Evolutionary conservation across 1,140 invertebrate species (phyloP), one percentile per base, ranked within the genome.

Genomic region (Penaeus japonicus): DNA sequence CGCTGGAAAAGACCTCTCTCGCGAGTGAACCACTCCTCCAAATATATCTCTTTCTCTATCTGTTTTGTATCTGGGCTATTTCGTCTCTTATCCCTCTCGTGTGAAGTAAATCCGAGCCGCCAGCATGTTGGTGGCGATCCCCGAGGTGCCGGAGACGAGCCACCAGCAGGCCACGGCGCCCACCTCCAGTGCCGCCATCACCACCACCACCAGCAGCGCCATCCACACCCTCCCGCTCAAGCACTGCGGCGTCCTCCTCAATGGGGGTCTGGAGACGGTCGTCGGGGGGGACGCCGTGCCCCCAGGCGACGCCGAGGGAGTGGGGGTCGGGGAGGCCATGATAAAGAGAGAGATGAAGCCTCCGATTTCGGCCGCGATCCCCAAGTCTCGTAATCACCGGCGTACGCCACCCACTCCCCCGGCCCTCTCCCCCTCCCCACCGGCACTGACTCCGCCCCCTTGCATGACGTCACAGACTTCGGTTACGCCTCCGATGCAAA

Each of bases 341-440:
- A 77, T 62, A 4, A 79, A 86, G 75, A 79, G 73, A 57, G 84
- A 86, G 32, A 86, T 86, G 84, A 86, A 86, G 55, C 84, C 84
- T 4, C 84, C 84, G 17, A 73, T 86, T 22, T 86, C 84, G 22
- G 84, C 75, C 84, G 79, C 84, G 35, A 86, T 86, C 30, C 84
- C 84, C 3, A 86, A 86, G n/a, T 86, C 84, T 24, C 75, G 84
- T 18, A 85, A 54, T 39, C 35, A 73, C 53, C 54, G 30, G 32
- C 53, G n/a, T 57, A 57, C 73, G 70, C 47, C 27, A 77, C 84
- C 32, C 84, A 47, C 22, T 53, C 84, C 47, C 32, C 84, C 12
- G 54, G 54, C 15, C 53, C 82, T 2, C 62, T 35, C 20, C 54
- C 84, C 75, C 32, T 39, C 73, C 47, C 84, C 53, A 30, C 70